Percentiles rank a stretch among this genome's conserved stretches.
Evolutionary conservation across 2,888 invertebrate genomes (phyloP).

Genomic region (Tiliacea citrago): DNA sequence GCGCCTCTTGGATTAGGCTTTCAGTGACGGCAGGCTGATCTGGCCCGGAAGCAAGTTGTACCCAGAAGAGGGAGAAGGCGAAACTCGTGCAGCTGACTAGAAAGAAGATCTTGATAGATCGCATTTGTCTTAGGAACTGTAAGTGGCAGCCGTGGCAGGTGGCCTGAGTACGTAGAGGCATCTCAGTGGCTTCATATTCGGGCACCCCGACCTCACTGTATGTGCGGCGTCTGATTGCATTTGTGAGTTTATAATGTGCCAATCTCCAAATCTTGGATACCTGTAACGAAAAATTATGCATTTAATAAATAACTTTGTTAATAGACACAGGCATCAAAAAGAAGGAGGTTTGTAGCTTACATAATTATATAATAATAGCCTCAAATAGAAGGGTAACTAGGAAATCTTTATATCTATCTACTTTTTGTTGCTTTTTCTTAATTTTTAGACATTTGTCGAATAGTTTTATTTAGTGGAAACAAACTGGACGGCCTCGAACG

Average conservation of each 20-base stretch:
- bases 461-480: neutral
- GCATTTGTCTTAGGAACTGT: constrained; percentile 69
- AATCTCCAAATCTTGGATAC: constrained; percentile 9
- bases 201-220: constrained; percentile 15
- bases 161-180: constrained; percentile 64
- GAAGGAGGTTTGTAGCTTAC: neutral
- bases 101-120: constrained; percentile 73
- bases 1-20: constrained; percentile 75
- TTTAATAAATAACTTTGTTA: constrained; percentile 1
- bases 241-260: constrained; percentile 32
- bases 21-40: constrained; percentile 63
- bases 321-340: neutral
- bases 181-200: constrained; percentile 75
- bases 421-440: neutral
- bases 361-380: no score
- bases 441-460: neutral
- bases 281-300: constrained; percentile 45
- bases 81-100: constrained; percentile 75
- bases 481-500: neutral
- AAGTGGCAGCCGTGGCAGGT: constrained; percentile 56
- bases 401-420: neutral
- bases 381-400: neutral
- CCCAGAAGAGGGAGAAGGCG: constrained; percentile 73
- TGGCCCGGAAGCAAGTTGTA: constrained; percentile 68
- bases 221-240: constrained; percentile 47